These are phyloP conservation scores for Magallana angulata DNA, from an alignment of 1,140 invertebrate genomes.

Conservation along the genomic window DNA sequence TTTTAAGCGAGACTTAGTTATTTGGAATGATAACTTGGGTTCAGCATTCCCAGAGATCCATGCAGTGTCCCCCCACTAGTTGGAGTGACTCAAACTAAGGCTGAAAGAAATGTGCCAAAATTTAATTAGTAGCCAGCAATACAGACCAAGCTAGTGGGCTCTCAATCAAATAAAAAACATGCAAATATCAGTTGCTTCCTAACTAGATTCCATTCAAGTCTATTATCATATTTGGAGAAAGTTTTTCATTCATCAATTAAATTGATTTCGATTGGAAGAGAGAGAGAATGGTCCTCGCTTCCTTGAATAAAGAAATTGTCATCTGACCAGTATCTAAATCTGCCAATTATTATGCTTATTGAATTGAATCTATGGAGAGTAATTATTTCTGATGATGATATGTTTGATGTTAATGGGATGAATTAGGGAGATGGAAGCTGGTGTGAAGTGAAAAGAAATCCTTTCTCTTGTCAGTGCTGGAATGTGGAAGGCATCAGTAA, in stretches of 20 bases:
- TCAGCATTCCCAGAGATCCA: not conserved
- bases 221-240: conserved; percentile 29
- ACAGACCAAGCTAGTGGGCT: not conserved
- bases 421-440: conserved; percentile 20
- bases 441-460: conserved; percentile 16
- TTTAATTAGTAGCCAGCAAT: conserved; percentile 15
- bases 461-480: not conserved
- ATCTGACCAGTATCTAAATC: conserved; percentile 33
- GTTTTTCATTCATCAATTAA: conserved; percentile 37
- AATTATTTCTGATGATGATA: conserved; percentile 31
- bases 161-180: conserved; percentile 34
- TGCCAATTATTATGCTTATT: conserved; percentile 22
- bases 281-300: conserved; percentile 7
- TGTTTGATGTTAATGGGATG: conserved; percentile 18
- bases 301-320: conserved; percentile 12
- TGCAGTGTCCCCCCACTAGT: not conserved
- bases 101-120: conserved; percentile 28
- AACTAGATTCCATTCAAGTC: conserved; percentile 33
- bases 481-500: not conserved
- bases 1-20: not conserved
- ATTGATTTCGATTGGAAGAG: conserved; percentile 27
- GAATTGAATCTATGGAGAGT: conserved; percentile 24
- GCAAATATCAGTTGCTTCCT: conserved; percentile 34
- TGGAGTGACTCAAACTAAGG: conserved; percentile 8
- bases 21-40: not conserved